Base-by-base conservation (phyloP, 92 coral and sea anemone genomes). In the Zoanthus sociatus region DNA sequence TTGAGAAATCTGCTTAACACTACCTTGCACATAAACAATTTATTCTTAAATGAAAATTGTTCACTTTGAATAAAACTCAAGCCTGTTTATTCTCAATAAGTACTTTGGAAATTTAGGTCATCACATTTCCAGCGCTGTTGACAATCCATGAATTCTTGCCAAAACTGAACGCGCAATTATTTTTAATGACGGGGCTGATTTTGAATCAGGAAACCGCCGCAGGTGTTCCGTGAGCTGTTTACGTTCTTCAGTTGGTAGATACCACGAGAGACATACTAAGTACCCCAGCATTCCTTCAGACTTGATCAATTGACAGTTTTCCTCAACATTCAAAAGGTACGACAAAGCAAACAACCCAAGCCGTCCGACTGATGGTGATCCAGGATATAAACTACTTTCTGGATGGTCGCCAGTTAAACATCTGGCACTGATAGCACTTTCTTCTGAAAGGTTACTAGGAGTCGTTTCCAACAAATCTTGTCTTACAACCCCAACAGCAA, bases 271-370 rank as follows among this genome's bases (percentile, higher is more conserved):
- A 14, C 95, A 92, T 10, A 94, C 86, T 66, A 95, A 87, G 84
- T 90, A 92, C 3, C 89, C 94, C 44, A 91, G 84, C 71, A 95
- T 86, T 77, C 90, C 81, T 88, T 94, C 97, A 33, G 87, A 85
- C 50, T 61, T 71, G 42, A 94, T 90, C 30, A 91, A 56, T 83
- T 89, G 68, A 45, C 85, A 88, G 83, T 92, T 95, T 30, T 87
- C 91, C 64, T 87, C 78, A 10, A 87, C 46, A 3, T 89, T 76
- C 60, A 90, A 82, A 67, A 92, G 81, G 76, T 95, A 92, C 12
- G 84, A 79, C 68, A 95, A 55, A n/a, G 94, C 81, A 73, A 95
- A 94, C 60, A 95, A 76, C 16, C 98, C 98, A 30, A 95, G 88
- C 77, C 90, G 89, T 17, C 86, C 92, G 32, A 92, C 89, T 56